Evolutionary conservation across 2,888 invertebrate genomes (phyloP).

Genomic region (Cephus pulcher): DNA sequence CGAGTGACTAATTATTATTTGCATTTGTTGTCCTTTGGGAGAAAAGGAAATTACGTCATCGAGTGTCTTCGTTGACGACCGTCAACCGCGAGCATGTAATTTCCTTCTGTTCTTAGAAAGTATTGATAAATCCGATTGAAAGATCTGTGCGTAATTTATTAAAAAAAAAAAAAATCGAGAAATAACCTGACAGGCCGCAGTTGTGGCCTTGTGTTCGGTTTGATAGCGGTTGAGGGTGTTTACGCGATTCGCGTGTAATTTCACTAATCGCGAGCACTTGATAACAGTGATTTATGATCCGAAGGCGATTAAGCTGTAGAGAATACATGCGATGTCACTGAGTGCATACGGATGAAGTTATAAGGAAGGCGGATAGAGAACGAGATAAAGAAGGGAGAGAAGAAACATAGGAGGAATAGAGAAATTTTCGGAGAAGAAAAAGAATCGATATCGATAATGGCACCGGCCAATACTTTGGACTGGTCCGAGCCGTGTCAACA

Average conservation of each 20-base stretch:
- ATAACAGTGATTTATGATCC: neutral
- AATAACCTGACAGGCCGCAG: neutral
- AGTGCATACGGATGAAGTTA: neutral
- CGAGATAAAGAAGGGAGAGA: neutral
- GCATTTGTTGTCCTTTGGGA: neutral
- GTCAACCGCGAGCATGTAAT: neutral
- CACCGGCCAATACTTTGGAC: conserved; percentile 56
- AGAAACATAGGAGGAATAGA: neutral
- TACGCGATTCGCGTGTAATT: neutral
- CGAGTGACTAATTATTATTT: neutral
- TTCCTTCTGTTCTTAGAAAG: neutral
- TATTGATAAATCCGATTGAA: neutral
- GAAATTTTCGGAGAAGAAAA: conserved; percentile 2
- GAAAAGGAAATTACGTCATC: neutral
- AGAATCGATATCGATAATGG: conserved; percentile 39
- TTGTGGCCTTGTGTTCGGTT: no score
- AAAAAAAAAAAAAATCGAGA: neutral
- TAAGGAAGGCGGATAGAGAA: neutral
- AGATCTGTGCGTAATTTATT: neutral
- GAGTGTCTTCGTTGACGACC: neutral
- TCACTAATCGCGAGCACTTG: neutral
- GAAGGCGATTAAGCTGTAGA: neutral
- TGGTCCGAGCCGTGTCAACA: conserved; percentile 62
- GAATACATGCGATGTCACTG: neutral
- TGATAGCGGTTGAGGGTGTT: neutral